Evolutionary conservation across 2,797 vertebrate genomes (phyloP).

Genomic region (Chelidonichthys spinosus): DNA sequence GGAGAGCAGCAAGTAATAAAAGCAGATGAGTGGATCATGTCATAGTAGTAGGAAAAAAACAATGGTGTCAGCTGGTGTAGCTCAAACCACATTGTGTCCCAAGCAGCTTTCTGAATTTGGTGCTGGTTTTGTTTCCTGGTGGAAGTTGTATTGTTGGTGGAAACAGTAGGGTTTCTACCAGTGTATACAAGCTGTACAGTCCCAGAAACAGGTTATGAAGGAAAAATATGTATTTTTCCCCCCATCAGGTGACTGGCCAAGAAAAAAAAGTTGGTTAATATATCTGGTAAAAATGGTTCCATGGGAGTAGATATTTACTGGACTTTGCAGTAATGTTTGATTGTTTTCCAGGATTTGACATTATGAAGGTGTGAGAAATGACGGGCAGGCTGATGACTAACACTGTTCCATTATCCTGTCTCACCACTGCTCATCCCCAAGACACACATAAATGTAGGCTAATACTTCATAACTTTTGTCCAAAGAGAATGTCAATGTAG

Average conservation of each 20-base stretch:
- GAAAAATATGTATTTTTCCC: neutral
- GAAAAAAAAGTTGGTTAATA: neutral
- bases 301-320: slow-evolving; percentile 37
- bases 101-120: too few relatives aligned
- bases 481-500: neutral
- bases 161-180: too few relatives aligned
- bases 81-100: too few relatives aligned
- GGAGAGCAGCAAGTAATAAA: too few relatives aligned
- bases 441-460: neutral
- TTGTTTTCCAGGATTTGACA: slow-evolving; percentile 34
- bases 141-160: too few relatives aligned
- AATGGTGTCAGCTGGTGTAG: too few relatives aligned
- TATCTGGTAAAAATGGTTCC: slow-evolving; percentile 11
- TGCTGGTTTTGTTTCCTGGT: too few relatives aligned
- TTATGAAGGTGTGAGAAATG: slow-evolving; percentile 48
- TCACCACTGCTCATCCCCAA: slow-evolving; percentile 42
- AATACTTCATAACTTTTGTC: neutral
- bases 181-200: too few relatives aligned
- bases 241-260: neutral
- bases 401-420: slow-evolving; percentile 40
- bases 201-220: too few relatives aligned
- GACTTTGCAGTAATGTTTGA: neutral
- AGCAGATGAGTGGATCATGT: too few relatives aligned
- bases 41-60: too few relatives aligned
- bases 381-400: slow-evolving; percentile 22